Evolutionary conservation across 2,888 invertebrate species (phyloP), one percentile per base, ranked within the genome.

Genomic region (Caenorhabditis auriculariae): DNA sequence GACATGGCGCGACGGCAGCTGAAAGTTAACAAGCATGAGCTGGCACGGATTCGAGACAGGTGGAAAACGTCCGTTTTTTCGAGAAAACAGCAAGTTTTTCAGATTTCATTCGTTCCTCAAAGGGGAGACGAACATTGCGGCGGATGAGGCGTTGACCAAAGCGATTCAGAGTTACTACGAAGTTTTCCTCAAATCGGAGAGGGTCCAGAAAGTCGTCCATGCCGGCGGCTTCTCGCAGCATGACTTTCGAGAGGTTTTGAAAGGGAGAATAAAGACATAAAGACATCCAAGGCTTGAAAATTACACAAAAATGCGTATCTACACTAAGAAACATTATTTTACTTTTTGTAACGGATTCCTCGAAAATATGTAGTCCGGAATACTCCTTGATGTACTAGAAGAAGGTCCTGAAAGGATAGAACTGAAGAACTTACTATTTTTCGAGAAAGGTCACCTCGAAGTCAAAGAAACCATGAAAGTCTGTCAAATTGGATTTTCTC

Each of bases 131-230:
- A 92, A 92, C 84, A 94, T 94, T 79, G 88, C 93, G 85, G 91
- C 93, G 9, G 94, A 94, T 83, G 94, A 94, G 84, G 98, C 98
- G 52, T 98, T 99, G 84, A 94, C 92, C 82, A 96, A 96, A 84
- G 96, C 96, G 35, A 92, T 98, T 52, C 93, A 95, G 84, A 93
- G 91, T 79, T 86, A 86, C 75, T 89, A 88, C 82, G 93, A 93
- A 83, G 92, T 95, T 64, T 98, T 98, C 85, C 87, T 99, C 41
- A 93, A 93, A 83, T 95, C 94, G 32, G 98, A 98, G 82, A 87
- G 98, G 69, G 92, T 96, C 66, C 71, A 75, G 42, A 91, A 91
- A 84, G 94, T 98, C 91, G 96, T 98, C 49, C 90, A 90, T 80
- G 91, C 94, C 52, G 98, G 98, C 38, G 96, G 94, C 67, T 96